These are phyloP conservation scores for Sebastes taczanowskii DNA, from an alignment of 2,797 vertebrate species.

Conservation along the genomic window DNA sequence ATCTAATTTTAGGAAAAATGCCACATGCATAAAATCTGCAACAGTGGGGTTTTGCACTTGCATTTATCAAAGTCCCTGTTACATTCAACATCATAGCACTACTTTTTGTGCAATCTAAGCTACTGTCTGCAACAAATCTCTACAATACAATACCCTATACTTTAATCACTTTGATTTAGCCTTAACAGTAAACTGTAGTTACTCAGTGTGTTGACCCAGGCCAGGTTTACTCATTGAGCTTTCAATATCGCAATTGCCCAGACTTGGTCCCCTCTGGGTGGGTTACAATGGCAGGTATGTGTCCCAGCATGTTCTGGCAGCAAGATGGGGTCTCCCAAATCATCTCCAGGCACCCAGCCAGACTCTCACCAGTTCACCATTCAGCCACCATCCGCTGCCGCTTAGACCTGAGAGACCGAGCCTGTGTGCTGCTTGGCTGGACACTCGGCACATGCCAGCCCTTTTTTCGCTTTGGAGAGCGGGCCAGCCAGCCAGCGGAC, in stretches of 20 bases:
- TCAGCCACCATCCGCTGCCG: constrained; percentile 70
- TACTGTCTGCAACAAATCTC: too few relatives aligned
- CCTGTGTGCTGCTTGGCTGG: constrained; percentile 53
- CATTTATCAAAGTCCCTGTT: too few relatives aligned
- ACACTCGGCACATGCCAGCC: constrained; percentile 32
- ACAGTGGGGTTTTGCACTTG: too few relatives aligned
- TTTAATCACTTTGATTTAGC: not conserved
- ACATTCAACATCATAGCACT: too few relatives aligned
- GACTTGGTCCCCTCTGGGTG: constrained; percentile 8
- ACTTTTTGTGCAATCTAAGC: too few relatives aligned
- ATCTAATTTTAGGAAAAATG: too few relatives aligned
- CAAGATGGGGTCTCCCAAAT: constrained; percentile 46
- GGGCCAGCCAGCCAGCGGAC: constrained; percentile 26
- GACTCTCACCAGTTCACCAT: constrained; percentile 65
- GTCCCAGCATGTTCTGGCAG: constrained; percentile 65
- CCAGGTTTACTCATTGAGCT: constrained; percentile 19
- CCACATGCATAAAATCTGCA: too few relatives aligned
- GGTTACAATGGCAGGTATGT: constrained; percentile 61
- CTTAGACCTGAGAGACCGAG: constrained; percentile 66
- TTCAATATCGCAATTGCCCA: constrained; percentile 3
- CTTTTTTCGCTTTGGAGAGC: constrained; percentile 35
- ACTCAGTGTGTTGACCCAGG: constrained; percentile 1
- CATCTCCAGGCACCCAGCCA: constrained; percentile 65
- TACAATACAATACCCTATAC: too few relatives aligned
- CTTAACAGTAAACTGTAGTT: not conserved